phyloP scores from a whole-genome alignment of 2,113 vertebrate genomes.

The Coptodon bakossiorum region DNA sequence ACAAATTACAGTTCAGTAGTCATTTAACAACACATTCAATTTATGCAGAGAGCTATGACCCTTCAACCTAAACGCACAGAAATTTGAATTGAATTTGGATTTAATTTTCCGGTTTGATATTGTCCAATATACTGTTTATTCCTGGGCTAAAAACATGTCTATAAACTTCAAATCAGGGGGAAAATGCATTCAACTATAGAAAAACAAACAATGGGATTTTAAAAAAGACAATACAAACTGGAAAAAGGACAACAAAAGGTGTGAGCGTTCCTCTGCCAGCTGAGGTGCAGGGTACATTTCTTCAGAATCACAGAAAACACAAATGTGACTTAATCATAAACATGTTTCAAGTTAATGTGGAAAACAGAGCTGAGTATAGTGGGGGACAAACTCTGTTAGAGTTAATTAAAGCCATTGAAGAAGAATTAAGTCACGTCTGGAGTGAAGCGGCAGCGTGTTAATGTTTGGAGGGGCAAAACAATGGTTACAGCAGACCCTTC shows the following conservation, averaged over 20 bases:
- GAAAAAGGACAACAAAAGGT: not conserved
- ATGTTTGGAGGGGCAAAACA: constrained; percentile 29
- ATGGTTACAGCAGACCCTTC: constrained; percentile 39
- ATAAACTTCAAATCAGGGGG: not conserved
- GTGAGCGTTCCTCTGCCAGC: not conserved
- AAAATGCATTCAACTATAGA: not conserved
- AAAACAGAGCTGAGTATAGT: constrained; percentile 10
- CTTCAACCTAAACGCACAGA: not conserved
- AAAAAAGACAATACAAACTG: not conserved
- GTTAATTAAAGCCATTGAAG: constrained; percentile 27
- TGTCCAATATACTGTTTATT: not conserved
- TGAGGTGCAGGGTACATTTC: not conserved
- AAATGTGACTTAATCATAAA: not conserved
- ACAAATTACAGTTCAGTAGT: not conserved
- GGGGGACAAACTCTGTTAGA: not conserved
- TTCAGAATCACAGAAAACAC: not conserved
- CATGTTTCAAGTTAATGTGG: not conserved
- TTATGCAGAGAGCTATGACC: not conserved
- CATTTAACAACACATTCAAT: not conserved
- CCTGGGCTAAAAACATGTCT: not conserved
- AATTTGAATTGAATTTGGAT: not conserved
- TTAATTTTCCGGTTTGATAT: not conserved
- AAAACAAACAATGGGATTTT: not conserved
- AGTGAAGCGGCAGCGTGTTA: not conserved
- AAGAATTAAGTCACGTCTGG: constrained; percentile 41